These are phyloP conservation scores for Actenoides lindsayi DNA, from an alignment of 2,113 vertebrate genomes.

Conservation along the genomic window DNA sequence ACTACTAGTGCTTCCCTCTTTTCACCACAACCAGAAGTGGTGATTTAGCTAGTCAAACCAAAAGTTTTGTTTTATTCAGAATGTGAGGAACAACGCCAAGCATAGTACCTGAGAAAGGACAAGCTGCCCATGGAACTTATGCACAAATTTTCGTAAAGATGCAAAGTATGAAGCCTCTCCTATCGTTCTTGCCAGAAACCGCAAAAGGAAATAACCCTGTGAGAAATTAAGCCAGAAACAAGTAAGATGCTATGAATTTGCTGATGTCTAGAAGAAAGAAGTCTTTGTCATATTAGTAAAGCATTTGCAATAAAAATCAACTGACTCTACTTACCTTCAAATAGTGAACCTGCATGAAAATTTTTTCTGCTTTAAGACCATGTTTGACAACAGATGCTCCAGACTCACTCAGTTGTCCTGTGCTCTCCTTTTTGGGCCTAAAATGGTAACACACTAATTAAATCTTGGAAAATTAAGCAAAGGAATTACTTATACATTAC, in stretches of 20 bases:
- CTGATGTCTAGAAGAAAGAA: neutral
- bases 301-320: neutral
- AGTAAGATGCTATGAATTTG: neutral
- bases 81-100: neutral
- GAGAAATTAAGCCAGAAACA: conserved; percentile 42
- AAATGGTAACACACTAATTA: neutral
- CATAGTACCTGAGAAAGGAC: conserved; percentile 91
- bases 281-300: neutral
- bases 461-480: neutral
- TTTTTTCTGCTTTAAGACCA: conserved; percentile 92
- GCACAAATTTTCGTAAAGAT: conserved; percentile 88
- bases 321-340: conserved; percentile 84
- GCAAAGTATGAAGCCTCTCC: conserved; percentile 83
- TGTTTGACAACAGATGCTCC: conserved; percentile 90
- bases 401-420: conserved; percentile 85
- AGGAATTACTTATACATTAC: neutral
- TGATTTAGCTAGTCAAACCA: neutral
- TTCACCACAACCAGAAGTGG: neutral
- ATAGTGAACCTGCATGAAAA: conserved; percentile 97
- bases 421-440: conserved; percentile 91
- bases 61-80: neutral
- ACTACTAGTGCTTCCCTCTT: neutral
- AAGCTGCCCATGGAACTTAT: conserved; percentile 88
- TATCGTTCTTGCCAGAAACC: conserved; percentile 80
- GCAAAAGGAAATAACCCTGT: conserved; percentile 95